A percentile compares a stretch with the other conserved stretches of the same genome.
phyloP scores from a whole-genome alignment of 2,888 invertebrate species.

The Sarcophaga caerulescens region DNA sequence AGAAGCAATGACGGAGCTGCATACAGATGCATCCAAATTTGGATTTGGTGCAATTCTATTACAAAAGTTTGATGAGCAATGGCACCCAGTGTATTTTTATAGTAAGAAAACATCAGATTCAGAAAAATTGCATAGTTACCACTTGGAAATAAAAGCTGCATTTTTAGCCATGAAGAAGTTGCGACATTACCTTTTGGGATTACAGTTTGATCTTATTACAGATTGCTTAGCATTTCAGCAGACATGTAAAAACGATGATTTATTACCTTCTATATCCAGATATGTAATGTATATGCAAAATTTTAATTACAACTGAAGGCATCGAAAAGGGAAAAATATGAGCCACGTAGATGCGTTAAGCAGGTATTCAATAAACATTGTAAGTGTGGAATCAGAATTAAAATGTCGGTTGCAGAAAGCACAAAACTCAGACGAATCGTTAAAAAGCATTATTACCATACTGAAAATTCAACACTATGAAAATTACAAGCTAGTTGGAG shows the following conservation, averaged over 20 bases:
- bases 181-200: too few relatives aligned
- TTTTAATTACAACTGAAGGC: not conserved
- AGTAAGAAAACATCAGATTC: too few relatives aligned
- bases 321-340: not conserved
- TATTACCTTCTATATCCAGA: constrained; percentile 61
- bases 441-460: constrained; percentile 28
- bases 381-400: not conserved
- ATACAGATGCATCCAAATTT: too few relatives aligned
- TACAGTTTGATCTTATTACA: too few relatives aligned
- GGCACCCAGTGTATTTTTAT: too few relatives aligned
- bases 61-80: too few relatives aligned
- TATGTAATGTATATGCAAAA: constrained; percentile 53
- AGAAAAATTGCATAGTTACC: too few relatives aligned
- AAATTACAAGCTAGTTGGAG: constrained; percentile 47
- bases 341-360: not conserved
- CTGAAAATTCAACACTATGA: constrained; percentile 26
- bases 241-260: not conserved
- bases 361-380: not conserved
- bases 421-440: constrained; percentile 22
- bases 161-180: too few relatives aligned
- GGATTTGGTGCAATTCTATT: too few relatives aligned
- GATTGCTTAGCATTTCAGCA: not conserved
- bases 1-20: too few relatives aligned
- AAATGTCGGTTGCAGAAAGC: not conserved
- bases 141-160: too few relatives aligned